phyloP scores from a whole-genome alignment of 1,140 invertebrate species.

The Drosophila bocki region DNA sequence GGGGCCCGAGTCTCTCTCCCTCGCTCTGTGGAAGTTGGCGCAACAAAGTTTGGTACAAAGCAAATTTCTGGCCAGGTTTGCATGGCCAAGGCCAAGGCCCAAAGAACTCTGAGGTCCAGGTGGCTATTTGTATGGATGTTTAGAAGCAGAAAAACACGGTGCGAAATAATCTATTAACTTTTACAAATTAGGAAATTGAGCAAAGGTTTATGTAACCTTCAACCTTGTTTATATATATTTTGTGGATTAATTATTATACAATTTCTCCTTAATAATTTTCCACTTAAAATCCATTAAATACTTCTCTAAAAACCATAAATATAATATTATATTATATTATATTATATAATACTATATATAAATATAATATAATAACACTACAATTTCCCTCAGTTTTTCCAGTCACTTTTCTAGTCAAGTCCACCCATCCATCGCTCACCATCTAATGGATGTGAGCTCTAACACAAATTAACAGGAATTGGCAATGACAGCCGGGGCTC shows the following conservation, averaged over 20 bases:
- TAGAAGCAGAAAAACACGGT: background rate
- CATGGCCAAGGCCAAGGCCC: constrained; percentile 43
- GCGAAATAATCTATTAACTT: background rate
- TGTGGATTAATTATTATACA: too few relatives aligned
- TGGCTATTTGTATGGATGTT: constrained; percentile 7
- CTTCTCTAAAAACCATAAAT: background rate
- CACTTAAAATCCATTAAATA: background rate
- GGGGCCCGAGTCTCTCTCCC: too few relatives aligned
- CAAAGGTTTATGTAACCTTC: accelerated
- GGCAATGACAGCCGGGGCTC: constrained; percentile 43
- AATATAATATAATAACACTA: background rate
- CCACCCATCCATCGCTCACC: constrained; percentile 39
- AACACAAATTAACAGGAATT: constrained; percentile 68
- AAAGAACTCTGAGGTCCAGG: constrained; percentile 7
- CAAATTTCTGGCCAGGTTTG: constrained; percentile 40
- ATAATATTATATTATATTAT: too few relatives aligned
- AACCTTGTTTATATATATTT: background rate
- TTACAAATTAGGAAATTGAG: background rate
- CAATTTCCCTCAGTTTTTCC: background rate
- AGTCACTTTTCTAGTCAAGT: background rate
- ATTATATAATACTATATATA: too few relatives aligned
- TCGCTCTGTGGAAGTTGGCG: constrained; percentile 18
- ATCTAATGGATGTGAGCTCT: constrained; percentile 33
- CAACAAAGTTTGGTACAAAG: constrained; percentile 52
- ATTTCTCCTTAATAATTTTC: background rate